These are phyloP conservation scores for Drosophila phalerata DNA, from an alignment of 2,888 invertebrate genomes.

Conservation along the genomic window DNA sequence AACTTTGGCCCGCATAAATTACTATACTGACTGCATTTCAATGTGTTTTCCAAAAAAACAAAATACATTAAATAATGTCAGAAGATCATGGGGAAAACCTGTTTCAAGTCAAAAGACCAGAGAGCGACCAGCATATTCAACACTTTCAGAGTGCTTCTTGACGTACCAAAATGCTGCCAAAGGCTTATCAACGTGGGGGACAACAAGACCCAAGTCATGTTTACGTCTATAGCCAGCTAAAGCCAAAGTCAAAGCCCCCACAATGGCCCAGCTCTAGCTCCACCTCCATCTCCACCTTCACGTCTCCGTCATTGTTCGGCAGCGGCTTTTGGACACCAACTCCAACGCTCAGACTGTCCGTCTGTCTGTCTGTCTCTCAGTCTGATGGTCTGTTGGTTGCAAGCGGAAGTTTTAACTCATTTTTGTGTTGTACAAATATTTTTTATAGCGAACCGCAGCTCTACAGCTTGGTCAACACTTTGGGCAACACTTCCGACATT, in stretches of 20 bases:
- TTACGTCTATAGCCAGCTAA: constrained; percentile 32
- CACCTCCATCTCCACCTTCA: constrained; percentile 20
- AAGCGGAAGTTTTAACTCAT: constrained; percentile 78
- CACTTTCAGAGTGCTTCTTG: constrained; percentile 71
- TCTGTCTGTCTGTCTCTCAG: not conserved
- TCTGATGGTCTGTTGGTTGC: constrained; percentile 25
- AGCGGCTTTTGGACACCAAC: constrained; percentile 30
- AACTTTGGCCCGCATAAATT: constrained; percentile 77
- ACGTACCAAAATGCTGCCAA: constrained; percentile 51
- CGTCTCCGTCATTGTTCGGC: constrained; percentile 31
- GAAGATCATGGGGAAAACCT: constrained; percentile 36
- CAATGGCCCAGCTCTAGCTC: constrained; percentile 39
- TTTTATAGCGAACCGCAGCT: constrained; percentile 32
- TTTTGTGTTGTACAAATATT: constrained; percentile 60
- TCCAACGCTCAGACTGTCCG: constrained; percentile 2
- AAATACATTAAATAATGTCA: constrained; percentile 27
- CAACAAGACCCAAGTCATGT: constrained; percentile 49
- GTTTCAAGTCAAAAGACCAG: constrained; percentile 23
- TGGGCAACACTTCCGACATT: constrained; percentile 58
- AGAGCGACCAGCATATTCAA: constrained; percentile 69
- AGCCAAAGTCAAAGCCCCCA: constrained; percentile 53
- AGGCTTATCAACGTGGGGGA: constrained; percentile 77
- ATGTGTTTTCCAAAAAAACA: constrained; percentile 23
- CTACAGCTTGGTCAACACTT: constrained; percentile 65
- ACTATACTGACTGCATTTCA: constrained; percentile 59